phyloP scores from a whole-genome alignment of 2,113 vertebrate species.

The Herpetotheres cachinnans region DNA sequence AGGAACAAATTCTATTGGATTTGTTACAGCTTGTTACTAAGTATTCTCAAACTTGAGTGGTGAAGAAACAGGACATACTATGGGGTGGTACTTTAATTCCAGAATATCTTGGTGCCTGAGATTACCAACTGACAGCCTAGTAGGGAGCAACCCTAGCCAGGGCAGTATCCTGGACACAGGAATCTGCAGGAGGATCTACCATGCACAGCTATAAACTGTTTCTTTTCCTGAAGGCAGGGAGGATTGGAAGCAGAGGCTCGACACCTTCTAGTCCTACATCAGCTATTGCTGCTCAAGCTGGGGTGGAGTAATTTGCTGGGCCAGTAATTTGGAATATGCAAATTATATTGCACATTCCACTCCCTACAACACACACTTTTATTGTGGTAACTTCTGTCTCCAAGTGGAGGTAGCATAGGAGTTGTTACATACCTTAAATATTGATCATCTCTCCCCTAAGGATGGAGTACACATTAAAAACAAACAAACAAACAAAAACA shows the following conservation, averaged over 20 bases:
- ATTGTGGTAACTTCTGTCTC: neutral
- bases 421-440: neutral
- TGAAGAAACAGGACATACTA: neutral
- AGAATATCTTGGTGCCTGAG: neutral
- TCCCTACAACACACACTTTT: neutral
- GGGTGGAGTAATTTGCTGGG: too few species aligned
- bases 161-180: neutral
- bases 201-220: neutral
- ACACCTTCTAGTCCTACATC: neutral
- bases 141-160: neutral
- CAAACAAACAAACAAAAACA: neutral
- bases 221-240: neutral
- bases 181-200: neutral
- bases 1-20: neutral
- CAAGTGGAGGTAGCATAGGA: neutral
- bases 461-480: neutral
- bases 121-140: neutral
- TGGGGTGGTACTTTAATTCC: neutral
- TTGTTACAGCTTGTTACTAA: neutral
- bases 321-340: neutral
- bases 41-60: neutral
- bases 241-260: neutral
- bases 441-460: neutral
- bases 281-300: neutral
- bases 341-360: neutral